Evolutionary conservation across 1,140 invertebrate species (phyloP), one percentile per base, ranked within the genome.

Genomic region (Bombus superbus): DNA sequence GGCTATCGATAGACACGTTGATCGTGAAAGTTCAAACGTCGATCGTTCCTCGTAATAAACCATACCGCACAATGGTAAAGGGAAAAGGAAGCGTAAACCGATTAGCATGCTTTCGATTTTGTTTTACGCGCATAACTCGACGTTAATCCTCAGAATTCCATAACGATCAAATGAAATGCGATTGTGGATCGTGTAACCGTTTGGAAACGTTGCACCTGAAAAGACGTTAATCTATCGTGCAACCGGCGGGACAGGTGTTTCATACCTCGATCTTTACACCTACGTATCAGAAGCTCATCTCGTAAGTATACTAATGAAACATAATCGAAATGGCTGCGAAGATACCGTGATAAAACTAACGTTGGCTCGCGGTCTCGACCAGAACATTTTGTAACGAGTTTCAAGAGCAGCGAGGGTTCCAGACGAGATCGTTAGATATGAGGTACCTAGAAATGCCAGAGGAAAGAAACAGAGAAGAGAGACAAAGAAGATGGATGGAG

Each of bases 361-460:
- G 81, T 83, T 42, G 81, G 22, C 32, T 83, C 81, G 59, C 81
- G 42, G 73, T 83, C 81, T 83, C 47, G n/a, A 8, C 28, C 68
- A 77, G 68, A 85, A 75, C 79, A 81, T 85, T 85, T 85, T 74
- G 78, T 73, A 81, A 32, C 44, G 76, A 80, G 75, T 81, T 86
- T 88, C 89, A 81, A 71, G 80, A 88, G 81, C 87, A 77, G 71
- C 78, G 44, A 74, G 59, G 76, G 53, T 81, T 53, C 75, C 80
- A 78, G 44, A 82, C 76, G 69, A 91, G 90, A 91, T 91, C 86
- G 82, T 87, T 89, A 91, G 85, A 90, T 90, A 90, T 78, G 80
- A 66, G 78, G 82, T 84, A 86, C 77, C 84, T 88, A 90, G 81
- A 89, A 87, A 88, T 87, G 72, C 81, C 82, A 83, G 57, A 42